phyloP scores from a whole-genome alignment of 2,888 invertebrate species.

The Orchestes rusci region DNA sequence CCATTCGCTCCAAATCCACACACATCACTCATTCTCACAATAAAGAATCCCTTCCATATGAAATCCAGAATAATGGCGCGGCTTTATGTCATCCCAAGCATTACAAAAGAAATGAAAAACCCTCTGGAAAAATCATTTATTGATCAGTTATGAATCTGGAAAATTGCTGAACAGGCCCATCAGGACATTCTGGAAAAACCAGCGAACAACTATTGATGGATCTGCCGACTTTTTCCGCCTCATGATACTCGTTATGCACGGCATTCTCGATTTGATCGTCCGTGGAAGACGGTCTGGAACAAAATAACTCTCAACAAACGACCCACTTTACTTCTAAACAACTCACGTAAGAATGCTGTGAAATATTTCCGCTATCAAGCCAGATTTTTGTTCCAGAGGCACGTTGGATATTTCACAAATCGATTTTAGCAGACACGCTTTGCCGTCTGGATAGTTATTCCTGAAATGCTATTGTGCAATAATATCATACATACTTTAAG shows the following conservation, averaged over 20 bases:
- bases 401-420: slow-evolving; percentile 63
- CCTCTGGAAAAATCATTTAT: too few species aligned
- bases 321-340: slow-evolving; percentile 6
- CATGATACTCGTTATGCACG: slow-evolving; percentile 64
- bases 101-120: too few species aligned
- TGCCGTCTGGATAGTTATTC: slow-evolving; percentile 56
- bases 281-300: slow-evolving; percentile 61
- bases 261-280: slow-evolving; percentile 56
- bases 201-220: slow-evolving; percentile 48
- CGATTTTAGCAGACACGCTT: slow-evolving; percentile 63
- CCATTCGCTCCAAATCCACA: too few species aligned
- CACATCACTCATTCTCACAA: too few species aligned
- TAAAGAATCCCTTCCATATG: too few species aligned
- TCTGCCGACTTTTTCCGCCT: slow-evolving; percentile 63
- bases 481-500: too few species aligned
- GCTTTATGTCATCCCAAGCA: too few species aligned
- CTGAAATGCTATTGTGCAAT: too few species aligned
- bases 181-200: slow-evolving; percentile 58
- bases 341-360: slow-evolving; percentile 64
- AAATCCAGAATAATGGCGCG: too few species aligned
- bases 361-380: slow-evolving; percentile 58
- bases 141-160: slow-evolving; percentile 22
- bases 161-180: slow-evolving; percentile 25
- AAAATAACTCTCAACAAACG: not conserved
- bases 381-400: slow-evolving; percentile 51